Evolutionary conservation across 1,140 invertebrate genomes (phyloP).

Genomic region (Meloidogyne exigua): DNA sequence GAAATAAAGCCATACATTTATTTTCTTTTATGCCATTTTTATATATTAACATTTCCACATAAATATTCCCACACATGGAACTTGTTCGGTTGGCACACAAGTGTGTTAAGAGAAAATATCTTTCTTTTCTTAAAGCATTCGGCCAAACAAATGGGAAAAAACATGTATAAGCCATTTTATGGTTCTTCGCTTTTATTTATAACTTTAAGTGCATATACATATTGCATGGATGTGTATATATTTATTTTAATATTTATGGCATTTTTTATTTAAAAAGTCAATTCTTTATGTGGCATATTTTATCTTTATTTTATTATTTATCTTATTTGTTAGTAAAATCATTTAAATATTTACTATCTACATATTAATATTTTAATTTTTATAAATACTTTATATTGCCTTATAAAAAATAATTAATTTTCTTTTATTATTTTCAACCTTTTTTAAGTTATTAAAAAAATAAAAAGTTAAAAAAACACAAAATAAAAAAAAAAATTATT

Average conservation of each 20-base stretch:
- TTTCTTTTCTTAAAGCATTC: neutral
- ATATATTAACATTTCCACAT: neutral
- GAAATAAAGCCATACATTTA: slow-evolving; percentile 1
- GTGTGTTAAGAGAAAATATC: neutral
- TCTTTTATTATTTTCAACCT: no score
- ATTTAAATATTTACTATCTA: no score
- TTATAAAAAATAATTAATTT: no score
- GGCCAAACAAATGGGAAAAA: neutral
- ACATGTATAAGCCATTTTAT: neutral
- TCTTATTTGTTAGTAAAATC: neutral
- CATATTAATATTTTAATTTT: no score
- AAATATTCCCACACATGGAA: neutral
- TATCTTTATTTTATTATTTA: neutral
- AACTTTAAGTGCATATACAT: neutral
- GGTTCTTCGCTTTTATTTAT: neutral
- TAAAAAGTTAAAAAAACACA: no score
- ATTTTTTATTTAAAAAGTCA: neutral
- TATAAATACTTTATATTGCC: no score
- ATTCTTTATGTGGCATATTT: neutral
- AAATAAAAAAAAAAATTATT: neutral
- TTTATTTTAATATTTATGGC: neutral
- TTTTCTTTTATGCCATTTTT: neutral
- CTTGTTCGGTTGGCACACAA: neutral
- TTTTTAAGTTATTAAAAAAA: no score
- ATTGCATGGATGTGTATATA: neutral